A percentile compares a stretch with the other conserved stretches of the same genome.
These are phyloP conservation scores for Saguinus imperator DNA, from an alignment of 2,113 vertebrate genomes.

Conservation along the genomic window DNA sequence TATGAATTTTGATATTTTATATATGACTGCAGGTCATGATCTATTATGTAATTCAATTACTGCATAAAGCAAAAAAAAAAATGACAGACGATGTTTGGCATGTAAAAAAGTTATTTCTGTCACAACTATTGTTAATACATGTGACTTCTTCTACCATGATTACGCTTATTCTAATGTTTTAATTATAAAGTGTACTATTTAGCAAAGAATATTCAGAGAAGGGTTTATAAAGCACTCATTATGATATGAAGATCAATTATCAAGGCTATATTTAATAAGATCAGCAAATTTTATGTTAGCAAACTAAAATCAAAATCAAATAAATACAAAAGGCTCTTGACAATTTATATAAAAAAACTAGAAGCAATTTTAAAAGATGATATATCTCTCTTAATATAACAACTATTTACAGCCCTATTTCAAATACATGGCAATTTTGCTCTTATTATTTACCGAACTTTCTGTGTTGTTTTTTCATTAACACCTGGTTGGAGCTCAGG, in stretches of 20 bases:
- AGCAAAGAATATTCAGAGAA: background rate
- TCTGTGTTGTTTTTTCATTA: conserved; percentile 68
- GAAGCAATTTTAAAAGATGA: conserved; percentile 23
- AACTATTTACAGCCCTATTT: conserved; percentile 59
- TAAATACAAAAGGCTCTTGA: conserved; percentile 38
- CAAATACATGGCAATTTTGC: conserved; percentile 48
- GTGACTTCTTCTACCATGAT: background rate
- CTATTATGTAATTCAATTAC: background rate
- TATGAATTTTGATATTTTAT: background rate
- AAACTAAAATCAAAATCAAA: conserved; percentile 47
- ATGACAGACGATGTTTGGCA: background rate
- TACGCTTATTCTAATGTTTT: background rate
- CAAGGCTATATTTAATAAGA: background rate
- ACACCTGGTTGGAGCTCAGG: conserved; percentile 49
- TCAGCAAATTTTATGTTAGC: conserved; percentile 33
- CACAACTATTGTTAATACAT: background rate
- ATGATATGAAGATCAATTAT: background rate
- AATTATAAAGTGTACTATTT: conserved; percentile 10
- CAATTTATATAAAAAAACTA: background rate
- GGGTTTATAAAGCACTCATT: background rate
- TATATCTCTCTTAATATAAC: background rate
- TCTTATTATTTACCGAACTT: conserved; percentile 50
- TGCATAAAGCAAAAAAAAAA: background rate
- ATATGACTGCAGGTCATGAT: background rate
- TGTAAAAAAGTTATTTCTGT: background rate